phyloP scores from a whole-genome alignment of 2,797 vertebrate species.

The Oryzias sinensis region DNA sequence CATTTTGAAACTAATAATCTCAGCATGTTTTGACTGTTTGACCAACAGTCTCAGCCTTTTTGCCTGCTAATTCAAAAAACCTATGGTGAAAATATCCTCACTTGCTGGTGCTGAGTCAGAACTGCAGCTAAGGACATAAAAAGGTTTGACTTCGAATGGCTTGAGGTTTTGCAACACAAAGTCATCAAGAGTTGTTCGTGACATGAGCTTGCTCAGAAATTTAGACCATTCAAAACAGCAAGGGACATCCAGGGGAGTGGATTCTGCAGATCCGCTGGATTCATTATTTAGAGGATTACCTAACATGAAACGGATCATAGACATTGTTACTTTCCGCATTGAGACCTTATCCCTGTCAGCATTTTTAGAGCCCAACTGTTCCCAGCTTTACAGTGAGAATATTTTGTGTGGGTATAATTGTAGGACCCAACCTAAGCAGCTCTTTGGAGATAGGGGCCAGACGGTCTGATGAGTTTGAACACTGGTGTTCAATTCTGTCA shows the following conservation, averaged over 20 bases:
- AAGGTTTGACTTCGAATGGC: constrained; percentile 25
- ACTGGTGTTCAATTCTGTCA: constrained; percentile 53
- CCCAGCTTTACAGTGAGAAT: constrained; percentile 45
- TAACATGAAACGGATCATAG: constrained; percentile 49
- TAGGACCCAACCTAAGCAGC: constrained; percentile 57
- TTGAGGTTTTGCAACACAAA: constrained; percentile 42
- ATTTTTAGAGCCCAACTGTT: constrained; percentile 53
- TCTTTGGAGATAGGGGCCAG: constrained; percentile 47
- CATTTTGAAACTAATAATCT: constrained; percentile 7
- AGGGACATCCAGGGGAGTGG: constrained; percentile 64
- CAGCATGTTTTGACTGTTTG: constrained; percentile 6
- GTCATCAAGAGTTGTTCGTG: constrained; percentile 62
- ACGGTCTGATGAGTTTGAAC: constrained; percentile 40
- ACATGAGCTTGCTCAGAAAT: constrained; percentile 49
- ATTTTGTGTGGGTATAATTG: constrained; percentile 68
- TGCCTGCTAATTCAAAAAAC: constrained; percentile 6
- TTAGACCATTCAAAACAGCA: constrained; percentile 67
- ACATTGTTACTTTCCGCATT: constrained; percentile 63
- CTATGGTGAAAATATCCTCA: too few relatives aligned
- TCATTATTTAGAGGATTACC: constrained; percentile 58
- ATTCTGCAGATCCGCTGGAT: constrained; percentile 52
- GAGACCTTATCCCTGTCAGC: constrained; percentile 51
- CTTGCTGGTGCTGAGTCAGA: background rate
- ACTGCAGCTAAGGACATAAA: constrained; percentile 22
- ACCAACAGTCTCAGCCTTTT: constrained; percentile 12